Evolutionary conservation across 64 coral and sea anemone genomes (phyloP), one percentile per base, ranked within the genome.

Genomic region (Montipora capricornis): DNA sequence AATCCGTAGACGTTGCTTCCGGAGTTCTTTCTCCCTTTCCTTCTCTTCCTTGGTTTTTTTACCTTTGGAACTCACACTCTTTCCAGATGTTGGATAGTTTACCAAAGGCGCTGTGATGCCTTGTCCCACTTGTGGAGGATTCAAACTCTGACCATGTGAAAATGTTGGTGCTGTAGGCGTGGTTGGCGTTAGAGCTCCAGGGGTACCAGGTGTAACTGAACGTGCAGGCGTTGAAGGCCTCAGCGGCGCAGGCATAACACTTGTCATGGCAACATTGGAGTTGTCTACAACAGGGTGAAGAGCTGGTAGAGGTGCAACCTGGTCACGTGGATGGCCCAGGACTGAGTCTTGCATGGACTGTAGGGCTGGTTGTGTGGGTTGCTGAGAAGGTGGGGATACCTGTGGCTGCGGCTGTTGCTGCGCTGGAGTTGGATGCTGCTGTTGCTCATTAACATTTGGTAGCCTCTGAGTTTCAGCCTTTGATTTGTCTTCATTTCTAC

Each of bases 41-140:
- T 98, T 98, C 45, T 98, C 96, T 89, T 98, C 96, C 60, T 98
- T 98, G 6, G 93, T 73, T 67, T 95, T 98, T 26, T 94, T 76
- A 19, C 80, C 83, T 95, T 98, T 98, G 73, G 57, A 61, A 47
- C 51, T 77, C 20, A 67, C n/a, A 78, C 73, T 61, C 77, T 79
- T 76, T 13, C 73, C 87, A 7, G 73, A 24, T 16, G 73, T 20
- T 3, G 73, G 26, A 78, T 77, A 26, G 7, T 51, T 77, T 45
- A 15, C 53, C n/a, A 70, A 17, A 51, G 90, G 12, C 49, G 50
- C 50, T 92, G 77, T 45, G 49, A 92, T 69, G 12, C 62, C 29
- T 52, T 69, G 50, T 55, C 50, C 73, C 11, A 60, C 53, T 44
- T 46, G 76, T 44, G 87, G 74, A 26, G 66, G 76, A 49, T 22